Evolutionary conservation across 2,113 vertebrate genomes (phyloP), one percentile per base, ranked within the genome.

Genomic region (Hoplias malabaricus): DNA sequence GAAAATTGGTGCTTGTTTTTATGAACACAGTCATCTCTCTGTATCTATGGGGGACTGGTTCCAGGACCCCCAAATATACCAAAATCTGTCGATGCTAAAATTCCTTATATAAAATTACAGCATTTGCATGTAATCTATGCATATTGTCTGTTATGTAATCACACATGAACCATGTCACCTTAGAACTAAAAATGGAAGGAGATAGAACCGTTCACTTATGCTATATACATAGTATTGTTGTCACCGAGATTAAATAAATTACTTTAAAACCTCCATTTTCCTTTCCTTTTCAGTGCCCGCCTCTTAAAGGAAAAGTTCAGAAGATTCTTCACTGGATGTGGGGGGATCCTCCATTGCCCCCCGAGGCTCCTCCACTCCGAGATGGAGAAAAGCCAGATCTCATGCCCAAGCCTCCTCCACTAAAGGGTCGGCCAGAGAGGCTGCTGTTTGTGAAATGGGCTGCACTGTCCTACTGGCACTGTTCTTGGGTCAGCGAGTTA

Each of bases 361-460:
- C 91, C 0, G 92, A 94, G 7, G 68, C 72, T 42, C 89, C 88
- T 2, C 56, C 80, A 0, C 81, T 83, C 13, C 85, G 83, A 1
- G 79, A 91, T 0, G 70, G 89, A 0, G 91, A 92, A 76, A 90
- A 92, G 0, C 16, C 73, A 0, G 83, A 93, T 0, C 90, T 91
- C 0, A 84, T 90, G 0, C 90, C 90, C 0, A 97, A 96, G 78
- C 88, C 90, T 2, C 90, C 89, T 2, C 90, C 89, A 0, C 90
- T 96, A 72, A 97, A 95, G 87, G 97, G 97, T 33, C 94, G 91
- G 75, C 95, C 98, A 0, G 96, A 99, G 90, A 91, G 98, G 6
- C 94, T 97, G 86, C 96, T 99, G 91, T 98, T 98, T 0, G 98
- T 99, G 3, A 99, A 99, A 78, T 99, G 98, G 98, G 93, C 95